These are phyloP conservation scores for Anguilla megastoma DNA, from an alignment of 2,797 vertebrate species.

Conservation along the genomic window DNA sequence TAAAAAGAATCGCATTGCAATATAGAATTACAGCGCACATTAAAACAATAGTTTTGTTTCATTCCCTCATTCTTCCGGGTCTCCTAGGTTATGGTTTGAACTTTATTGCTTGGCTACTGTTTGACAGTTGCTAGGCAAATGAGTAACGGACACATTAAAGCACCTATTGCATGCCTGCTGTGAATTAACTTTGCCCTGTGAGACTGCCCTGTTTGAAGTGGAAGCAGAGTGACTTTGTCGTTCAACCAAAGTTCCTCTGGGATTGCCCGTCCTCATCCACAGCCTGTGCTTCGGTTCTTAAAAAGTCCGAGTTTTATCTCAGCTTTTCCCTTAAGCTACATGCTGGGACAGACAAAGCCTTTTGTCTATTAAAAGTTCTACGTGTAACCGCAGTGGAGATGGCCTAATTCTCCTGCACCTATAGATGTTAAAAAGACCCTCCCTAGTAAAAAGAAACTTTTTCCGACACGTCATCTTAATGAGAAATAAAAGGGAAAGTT, in stretches of 20 bases:
- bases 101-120: too few species aligned
- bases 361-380: not conserved
- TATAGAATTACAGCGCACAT: too few species aligned
- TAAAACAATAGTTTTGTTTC: too few species aligned
- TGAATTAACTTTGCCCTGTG: not conserved
- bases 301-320: not conserved
- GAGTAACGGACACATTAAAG: not conserved
- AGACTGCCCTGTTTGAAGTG: not conserved
- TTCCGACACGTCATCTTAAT: not conserved
- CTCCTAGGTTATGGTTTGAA: too few species aligned
- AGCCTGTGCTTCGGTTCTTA: not conserved
- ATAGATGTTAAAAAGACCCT: not conserved
- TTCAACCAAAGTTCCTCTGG: not conserved
- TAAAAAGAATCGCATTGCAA: not conserved
- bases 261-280: not conserved
- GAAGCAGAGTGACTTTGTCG: not conserved
- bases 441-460: not conserved
- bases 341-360: not conserved
- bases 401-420: not conserved
- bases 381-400: not conserved
- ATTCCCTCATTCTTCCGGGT: too few species aligned
- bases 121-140: too few species aligned
- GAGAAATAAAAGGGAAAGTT: constrained; percentile 7
- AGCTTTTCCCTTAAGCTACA: not conserved
- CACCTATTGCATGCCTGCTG: not conserved